These are phyloP conservation scores for Zaprionus vittiger DNA, from an alignment of 1,140 invertebrate species.

Conservation along the genomic window DNA sequence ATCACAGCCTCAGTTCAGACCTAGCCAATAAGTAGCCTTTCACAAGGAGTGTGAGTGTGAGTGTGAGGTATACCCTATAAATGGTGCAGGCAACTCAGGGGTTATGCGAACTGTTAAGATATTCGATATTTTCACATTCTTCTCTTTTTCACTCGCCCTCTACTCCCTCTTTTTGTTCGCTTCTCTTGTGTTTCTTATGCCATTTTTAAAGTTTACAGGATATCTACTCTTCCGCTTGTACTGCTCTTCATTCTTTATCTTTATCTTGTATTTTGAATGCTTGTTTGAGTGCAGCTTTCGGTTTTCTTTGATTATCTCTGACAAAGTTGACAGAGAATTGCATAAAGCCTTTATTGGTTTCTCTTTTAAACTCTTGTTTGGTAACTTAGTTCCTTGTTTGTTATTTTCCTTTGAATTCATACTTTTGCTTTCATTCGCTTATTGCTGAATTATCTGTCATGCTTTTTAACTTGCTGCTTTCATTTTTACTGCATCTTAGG, in stretches of 20 bases:
- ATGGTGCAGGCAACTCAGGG: too few species aligned
- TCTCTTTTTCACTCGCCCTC: not conserved
- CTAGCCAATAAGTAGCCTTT: slow-evolving; percentile 36
- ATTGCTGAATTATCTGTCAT: not conserved
- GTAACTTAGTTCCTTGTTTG: not conserved
- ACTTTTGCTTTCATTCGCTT: not conserved
- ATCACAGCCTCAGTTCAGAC: slow-evolving; percentile 3
- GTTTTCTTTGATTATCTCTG: not conserved
- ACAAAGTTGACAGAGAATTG: not conserved
- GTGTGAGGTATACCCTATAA: not conserved
- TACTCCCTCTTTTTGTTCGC: not conserved
- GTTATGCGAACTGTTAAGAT: too few species aligned
- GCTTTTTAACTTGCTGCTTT: too few species aligned
- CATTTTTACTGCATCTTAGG: not conserved
- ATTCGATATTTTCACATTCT: not conserved
- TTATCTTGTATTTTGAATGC: not conserved
- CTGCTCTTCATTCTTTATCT: not conserved
- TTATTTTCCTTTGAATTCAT: too few species aligned
- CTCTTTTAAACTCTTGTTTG: not conserved
- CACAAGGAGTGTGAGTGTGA: not conserved
- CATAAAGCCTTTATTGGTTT: not conserved
- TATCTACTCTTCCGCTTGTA: not conserved
- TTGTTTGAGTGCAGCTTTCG: not conserved
- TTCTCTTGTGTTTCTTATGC: not conserved
- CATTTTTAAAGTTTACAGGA: not conserved